Base-by-base conservation (phyloP, 2,797 vertebrate species). In the Iguana delicatissima region DNA sequence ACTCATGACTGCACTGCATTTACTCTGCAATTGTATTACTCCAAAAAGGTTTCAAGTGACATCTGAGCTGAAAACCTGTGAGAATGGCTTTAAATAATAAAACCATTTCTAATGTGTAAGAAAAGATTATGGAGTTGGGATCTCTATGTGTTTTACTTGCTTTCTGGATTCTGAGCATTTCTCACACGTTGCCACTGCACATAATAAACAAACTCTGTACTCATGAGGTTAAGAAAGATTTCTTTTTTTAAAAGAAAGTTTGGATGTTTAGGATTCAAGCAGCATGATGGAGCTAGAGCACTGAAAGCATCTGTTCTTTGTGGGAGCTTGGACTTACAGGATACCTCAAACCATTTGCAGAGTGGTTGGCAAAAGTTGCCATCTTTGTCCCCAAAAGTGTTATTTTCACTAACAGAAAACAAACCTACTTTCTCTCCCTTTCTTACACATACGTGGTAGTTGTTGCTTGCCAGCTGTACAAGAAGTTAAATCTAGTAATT, bases 401-500 rank as follows among this genome's bases (percentile, higher is more conserved):
- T 96, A 95, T 93, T 94, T 93, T 93, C 94, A 22, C 88, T 92
- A 92, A 92, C 95, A 94, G 88, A 90, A 90, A 90, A 95, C 32
- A 52, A 95, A 94, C 94, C 4, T 88, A 91, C 88, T 88, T 93
- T 93, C 22, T 8, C 24, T n/a, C 64, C 64, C 83, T 90, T 92
- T 93, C 95, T 93, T 95, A 69, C 93, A 92, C 93, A 52, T 96
- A 64, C 38, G 38, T 83, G 95, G 93, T 26, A 50, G 80, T 64
- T 96, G 93, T 95, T 96, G 91, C 91, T 94, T 95, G 93, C 94
- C 95, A 96, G 97, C 94, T 97, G 96, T 96, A 93, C 94, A 93
- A 97, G 96, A 97, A 96, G 96, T 97, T 97, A 97, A 97, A 96
- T 96, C 93, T 93, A 88, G 95, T 96, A 97, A 97, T 98, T 98